Conservation (phyloP, 2,888 invertebrate genomes). For the Venustoraphidia nigricollis region DNA sequence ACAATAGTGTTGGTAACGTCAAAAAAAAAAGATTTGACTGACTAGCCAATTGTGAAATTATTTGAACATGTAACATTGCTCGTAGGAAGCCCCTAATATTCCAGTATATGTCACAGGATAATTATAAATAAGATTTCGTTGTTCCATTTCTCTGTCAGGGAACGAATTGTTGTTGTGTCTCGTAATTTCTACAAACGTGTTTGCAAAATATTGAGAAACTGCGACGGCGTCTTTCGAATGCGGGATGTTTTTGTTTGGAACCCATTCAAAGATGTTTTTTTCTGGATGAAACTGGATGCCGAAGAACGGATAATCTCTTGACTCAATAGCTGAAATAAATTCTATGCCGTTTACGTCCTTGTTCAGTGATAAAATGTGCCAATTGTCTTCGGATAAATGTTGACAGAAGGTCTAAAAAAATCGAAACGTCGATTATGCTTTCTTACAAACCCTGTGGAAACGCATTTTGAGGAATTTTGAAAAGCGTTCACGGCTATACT, state of each 20-base stretch:
- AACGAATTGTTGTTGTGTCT: conserved; percentile 49
- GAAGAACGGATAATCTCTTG: conserved; percentile 59
- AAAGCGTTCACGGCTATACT: no score
- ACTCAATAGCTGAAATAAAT: conserved; percentile 69
- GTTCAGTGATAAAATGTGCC: conserved; percentile 46
- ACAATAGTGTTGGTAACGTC: no score
- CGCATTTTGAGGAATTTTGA: no score
- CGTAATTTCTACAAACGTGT: conserved; percentile 67
- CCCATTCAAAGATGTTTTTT: conserved; percentile 69
- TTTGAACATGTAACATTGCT: conserved; percentile 52
- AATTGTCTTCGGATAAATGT: no score
- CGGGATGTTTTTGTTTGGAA: conserved; percentile 37
- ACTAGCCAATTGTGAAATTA: not conserved
- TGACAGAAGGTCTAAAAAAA: no score
- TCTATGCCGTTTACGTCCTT: conserved; percentile 42
- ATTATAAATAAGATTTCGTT: conserved; percentile 51
- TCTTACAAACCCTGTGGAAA: no score
- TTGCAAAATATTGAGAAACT: conserved; percentile 59
- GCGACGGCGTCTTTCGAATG: conserved; percentile 48
- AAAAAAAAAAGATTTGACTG: no score
- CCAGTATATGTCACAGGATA: conserved; percentile 46
- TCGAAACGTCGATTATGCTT: no score
- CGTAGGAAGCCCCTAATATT: conserved; percentile 34
- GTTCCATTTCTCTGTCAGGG: conserved; percentile 27
- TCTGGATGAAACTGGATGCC: conserved; percentile 88